A percentile compares a stretch with the other conserved stretches of the same genome.
Evolutionary conservation across 2,888 invertebrate genomes (phyloP).

Genomic region (Steinernema carpocapsae): DNA sequence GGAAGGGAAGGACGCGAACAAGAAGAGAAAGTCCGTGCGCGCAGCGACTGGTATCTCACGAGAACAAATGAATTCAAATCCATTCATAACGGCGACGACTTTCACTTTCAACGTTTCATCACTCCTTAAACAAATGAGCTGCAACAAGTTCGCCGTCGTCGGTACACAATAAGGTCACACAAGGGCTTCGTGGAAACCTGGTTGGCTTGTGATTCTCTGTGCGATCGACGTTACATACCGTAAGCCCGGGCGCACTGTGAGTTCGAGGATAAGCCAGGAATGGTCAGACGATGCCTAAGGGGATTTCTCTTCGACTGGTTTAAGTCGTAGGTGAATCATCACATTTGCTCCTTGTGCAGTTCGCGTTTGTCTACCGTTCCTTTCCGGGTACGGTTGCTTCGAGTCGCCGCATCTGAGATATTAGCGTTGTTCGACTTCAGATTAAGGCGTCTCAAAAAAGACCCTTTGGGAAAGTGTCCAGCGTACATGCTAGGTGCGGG

Average conservation of each 20-base stretch:
- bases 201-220: too few species aligned
- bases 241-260: too few species aligned
- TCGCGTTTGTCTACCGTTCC: background rate
- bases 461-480: too few species aligned
- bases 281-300: conserved; percentile 8
- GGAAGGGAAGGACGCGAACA: conserved; percentile 13
- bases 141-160: too few species aligned
- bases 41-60: conserved; percentile 31
- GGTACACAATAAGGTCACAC: too few species aligned
- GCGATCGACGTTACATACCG: too few species aligned
- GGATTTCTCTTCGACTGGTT: background rate
- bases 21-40: conserved; percentile 31
- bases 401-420: too few species aligned
- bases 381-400: too few species aligned
- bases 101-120: conserved; percentile 33
- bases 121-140: background rate
- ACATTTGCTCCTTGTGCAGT: background rate
- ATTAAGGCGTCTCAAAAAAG: too few species aligned
- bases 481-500: too few species aligned
- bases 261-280: background rate
- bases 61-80: conserved; percentile 32
- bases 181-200: too few species aligned
- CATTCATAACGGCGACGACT: conserved; percentile 18
- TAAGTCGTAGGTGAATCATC: conserved; percentile 13
- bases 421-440: too few species aligned